A percentile compares a stretch with the other conserved stretches of the same genome.
These are phyloP conservation scores for Ceratitis capitata DNA, from an alignment of 1,140 invertebrate species.

Conservation along the genomic window DNA sequence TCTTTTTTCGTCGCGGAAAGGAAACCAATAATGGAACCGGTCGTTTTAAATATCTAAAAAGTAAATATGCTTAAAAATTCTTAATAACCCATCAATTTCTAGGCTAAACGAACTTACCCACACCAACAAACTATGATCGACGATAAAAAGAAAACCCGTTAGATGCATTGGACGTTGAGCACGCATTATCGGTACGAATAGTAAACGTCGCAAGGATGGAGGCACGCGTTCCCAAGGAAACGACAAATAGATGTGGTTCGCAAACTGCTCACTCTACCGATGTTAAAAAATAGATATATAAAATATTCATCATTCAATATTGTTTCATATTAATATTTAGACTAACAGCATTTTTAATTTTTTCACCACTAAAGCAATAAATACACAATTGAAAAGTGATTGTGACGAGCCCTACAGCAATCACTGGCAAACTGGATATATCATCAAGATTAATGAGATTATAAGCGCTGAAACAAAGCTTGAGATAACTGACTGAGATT, in stretches of 20 bases:
- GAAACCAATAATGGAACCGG: background rate
- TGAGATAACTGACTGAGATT: background rate
- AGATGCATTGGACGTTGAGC: background rate
- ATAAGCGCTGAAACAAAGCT: background rate
- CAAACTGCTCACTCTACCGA: background rate
- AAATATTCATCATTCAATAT: background rate
- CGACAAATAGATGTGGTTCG: background rate
- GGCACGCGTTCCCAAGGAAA: background rate
- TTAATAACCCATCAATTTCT: background rate
- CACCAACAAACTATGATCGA: background rate
- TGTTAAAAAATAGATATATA: background rate
- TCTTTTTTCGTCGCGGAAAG: background rate
- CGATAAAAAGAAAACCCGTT: background rate
- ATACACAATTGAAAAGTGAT: background rate
- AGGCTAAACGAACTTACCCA: background rate
- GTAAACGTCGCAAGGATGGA: background rate
- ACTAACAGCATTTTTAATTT: background rate
- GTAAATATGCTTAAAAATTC: background rate
- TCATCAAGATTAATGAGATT: background rate
- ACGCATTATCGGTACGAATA: background rate
- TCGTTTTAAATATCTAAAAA: constrained; percentile 6
- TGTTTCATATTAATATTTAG: no score
- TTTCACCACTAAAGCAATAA: constrained; percentile 3
- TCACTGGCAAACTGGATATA: background rate
- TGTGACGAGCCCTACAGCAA: background rate